Evolutionary conservation across 2,888 invertebrate genomes (phyloP), one percentile per base, ranked within the genome.

Genomic region (Meta bourneti): DNA sequence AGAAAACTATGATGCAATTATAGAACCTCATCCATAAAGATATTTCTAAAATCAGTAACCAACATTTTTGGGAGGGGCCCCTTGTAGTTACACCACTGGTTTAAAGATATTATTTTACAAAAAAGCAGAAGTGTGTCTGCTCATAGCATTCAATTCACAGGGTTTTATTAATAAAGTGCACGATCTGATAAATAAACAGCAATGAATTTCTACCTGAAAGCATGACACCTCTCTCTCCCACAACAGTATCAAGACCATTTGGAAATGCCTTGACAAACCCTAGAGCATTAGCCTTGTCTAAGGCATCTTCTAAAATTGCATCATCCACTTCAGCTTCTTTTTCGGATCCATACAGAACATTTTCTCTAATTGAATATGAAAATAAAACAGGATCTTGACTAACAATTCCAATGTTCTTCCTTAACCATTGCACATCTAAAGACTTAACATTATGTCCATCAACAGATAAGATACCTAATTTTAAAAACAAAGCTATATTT

Each of bases 341-440:
- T 0, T 8, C 93, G 93, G 89, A 96, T 4, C 99, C 99, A 94
- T 99, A 99, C 8, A 97, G 95, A 93, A 98, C 98, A 95, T 98
- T 98, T 0, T 99, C 98, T 93, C 96, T 96, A 93, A 99, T 97
- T 1, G 97, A 97, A 82, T 97, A 97, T 48, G 98, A 98, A 95
- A 99, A 99, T 72, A 99, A 95, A 16, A 98, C 96, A 0, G 99
- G 99, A 94, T 99, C 99, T 96, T 98, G 98, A 95, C 97, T 97
- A 77, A 99, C 99, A 92, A 97, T 97, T 52, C 98, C 98, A 93
- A 99, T 97, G 94, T 98, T 97, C 93, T 96, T 96, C 93, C 98
- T 96, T 93, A 99, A 95, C 98, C 98, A 98, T 0, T 96, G 95
- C 0, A 98, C 97, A 95, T 98, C 97, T 91, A 99, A 94, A 0